Percentiles rank a stretch among this genome's conserved stretches.
phyloP scores from a whole-genome alignment of 2,113 vertebrate genomes.

The Galbula dea region DNA sequence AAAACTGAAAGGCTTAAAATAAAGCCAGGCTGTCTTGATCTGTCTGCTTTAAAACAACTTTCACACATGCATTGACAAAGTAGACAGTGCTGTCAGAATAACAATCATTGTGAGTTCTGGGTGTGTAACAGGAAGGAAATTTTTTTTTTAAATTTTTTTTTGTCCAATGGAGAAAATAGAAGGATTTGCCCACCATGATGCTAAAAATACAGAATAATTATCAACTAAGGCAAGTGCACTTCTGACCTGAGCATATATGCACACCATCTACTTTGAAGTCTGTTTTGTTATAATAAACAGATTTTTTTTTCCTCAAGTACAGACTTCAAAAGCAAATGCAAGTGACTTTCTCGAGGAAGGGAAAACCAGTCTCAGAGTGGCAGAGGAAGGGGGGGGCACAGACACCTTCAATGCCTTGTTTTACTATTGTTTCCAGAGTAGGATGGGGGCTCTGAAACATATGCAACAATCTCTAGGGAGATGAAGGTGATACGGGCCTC shows the following conservation, averaged over 20 bases:
- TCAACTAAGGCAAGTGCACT: conserved; percentile 50
- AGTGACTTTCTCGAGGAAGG: background rate
- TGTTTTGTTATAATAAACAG: background rate
- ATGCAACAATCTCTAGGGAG: background rate
- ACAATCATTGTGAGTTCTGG: conserved; percentile 22
- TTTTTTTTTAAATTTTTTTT: background rate
- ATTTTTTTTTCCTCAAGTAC: background rate
- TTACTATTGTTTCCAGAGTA: background rate
- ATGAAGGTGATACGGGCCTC: background rate
- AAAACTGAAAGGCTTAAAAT: conserved; percentile 22
- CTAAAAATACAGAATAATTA: conserved; percentile 65
- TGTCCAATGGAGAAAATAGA: conserved; percentile 53
- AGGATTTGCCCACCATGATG: conserved; percentile 43
- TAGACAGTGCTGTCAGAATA: background rate
- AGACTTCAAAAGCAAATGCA: background rate
- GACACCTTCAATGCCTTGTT: background rate
- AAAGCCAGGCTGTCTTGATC: conserved; percentile 2
- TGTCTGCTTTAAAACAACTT: background rate
- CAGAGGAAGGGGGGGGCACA: background rate
- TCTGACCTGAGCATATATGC: conserved; percentile 39
- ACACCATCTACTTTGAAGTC: conserved; percentile 25
- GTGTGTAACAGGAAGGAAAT: conserved; percentile 60
- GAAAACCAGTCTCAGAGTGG: background rate
- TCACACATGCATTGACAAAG: background rate
- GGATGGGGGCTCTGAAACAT: background rate